Evolutionary conservation across 1,140 invertebrate genomes (phyloP).

Genomic region (Battus philenor): DNA sequence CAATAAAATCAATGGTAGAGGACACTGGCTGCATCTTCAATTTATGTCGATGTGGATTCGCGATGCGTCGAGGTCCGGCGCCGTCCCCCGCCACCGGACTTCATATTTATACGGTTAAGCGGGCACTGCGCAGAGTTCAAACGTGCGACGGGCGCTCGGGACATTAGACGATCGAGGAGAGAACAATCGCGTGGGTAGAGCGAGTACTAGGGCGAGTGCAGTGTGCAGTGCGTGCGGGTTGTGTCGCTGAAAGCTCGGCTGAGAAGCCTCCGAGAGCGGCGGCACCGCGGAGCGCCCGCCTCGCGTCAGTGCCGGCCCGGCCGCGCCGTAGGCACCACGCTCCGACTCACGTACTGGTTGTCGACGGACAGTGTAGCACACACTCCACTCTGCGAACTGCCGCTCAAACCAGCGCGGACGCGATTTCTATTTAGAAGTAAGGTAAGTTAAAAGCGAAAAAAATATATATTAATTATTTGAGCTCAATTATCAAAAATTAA

Average conservation of each 20-base stretch:
- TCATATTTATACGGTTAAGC: slow-evolving; percentile 74
- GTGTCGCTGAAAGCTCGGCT: slow-evolving; percentile 72
- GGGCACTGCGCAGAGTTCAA: slow-evolving; percentile 70
- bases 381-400: slow-evolving; percentile 24
- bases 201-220: slow-evolving; percentile 59
- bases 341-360: slow-evolving; percentile 39
- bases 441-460: too few relatives aligned
- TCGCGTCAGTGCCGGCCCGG: slow-evolving; percentile 70
- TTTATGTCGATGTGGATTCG: slow-evolving; percentile 69
- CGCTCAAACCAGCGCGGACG: slow-evolving; percentile 22
- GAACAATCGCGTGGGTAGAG: slow-evolving; percentile 65
- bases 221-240: slow-evolving; percentile 73
- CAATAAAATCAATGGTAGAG: slow-evolving; percentile 69
- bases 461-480: too few relatives aligned
- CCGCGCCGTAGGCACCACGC: slow-evolving; percentile 68
- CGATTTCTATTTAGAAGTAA: slow-evolving; percentile 29
- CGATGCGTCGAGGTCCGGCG: slow-evolving; percentile 64
- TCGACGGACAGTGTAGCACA: slow-evolving; percentile 56
- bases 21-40: slow-evolving; percentile 70
- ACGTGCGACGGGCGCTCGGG: slow-evolving; percentile 67
- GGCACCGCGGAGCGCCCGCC: slow-evolving; percentile 59
- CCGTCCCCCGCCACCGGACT: slow-evolving; percentile 65
- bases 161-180: slow-evolving; percentile 70
- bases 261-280: slow-evolving; percentile 61
- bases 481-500: too few relatives aligned